A percentile compares a stretch with the other conserved stretches of the same genome.
Conservation (phyloP, 2,888 invertebrate genomes). For the Tiliacea aurago region DNA sequence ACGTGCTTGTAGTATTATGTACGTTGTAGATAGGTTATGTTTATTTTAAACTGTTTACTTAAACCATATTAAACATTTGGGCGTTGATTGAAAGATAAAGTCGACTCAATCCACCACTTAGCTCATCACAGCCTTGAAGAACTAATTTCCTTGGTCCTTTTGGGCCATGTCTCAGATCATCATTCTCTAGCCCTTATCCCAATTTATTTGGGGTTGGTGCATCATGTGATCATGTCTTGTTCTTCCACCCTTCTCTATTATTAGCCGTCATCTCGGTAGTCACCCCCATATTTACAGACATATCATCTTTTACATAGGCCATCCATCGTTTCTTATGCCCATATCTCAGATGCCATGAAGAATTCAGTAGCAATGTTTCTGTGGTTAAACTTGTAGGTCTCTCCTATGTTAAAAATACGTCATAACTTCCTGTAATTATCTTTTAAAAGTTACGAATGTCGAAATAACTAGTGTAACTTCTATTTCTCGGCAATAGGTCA, state of each 20-base stretch:
- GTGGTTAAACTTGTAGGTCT: neutral
- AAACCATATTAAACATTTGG: neutral
- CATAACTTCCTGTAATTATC: neutral
- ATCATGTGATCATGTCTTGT: too few relatives aligned
- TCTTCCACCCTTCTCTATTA: too few relatives aligned
- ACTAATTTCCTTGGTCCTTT: too few relatives aligned
- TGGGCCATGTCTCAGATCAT: neutral
- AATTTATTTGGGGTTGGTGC: too few relatives aligned
- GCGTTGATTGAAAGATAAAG: slow-evolving; percentile 5
- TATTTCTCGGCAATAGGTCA: slow-evolving; percentile 4
- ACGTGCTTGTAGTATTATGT: neutral
- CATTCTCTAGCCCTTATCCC: too few relatives aligned
- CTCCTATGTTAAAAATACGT: neutral
- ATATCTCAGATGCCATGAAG: neutral
- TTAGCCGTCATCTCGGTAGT: too few relatives aligned
- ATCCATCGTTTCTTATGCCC: neutral
- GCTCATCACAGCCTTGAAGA: neutral
- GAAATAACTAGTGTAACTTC: neutral
- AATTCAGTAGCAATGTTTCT: neutral
- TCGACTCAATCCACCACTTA: neutral
- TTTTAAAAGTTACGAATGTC: neutral
- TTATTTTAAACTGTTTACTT: slow-evolving; percentile 4
- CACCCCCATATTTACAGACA: too few relatives aligned
- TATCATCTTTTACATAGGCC: too few relatives aligned
- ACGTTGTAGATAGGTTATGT: slow-evolving; percentile 16